These are phyloP conservation scores for Chaetura pelagica DNA, from an alignment of 2,113 vertebrate species.

Conservation along the genomic window DNA sequence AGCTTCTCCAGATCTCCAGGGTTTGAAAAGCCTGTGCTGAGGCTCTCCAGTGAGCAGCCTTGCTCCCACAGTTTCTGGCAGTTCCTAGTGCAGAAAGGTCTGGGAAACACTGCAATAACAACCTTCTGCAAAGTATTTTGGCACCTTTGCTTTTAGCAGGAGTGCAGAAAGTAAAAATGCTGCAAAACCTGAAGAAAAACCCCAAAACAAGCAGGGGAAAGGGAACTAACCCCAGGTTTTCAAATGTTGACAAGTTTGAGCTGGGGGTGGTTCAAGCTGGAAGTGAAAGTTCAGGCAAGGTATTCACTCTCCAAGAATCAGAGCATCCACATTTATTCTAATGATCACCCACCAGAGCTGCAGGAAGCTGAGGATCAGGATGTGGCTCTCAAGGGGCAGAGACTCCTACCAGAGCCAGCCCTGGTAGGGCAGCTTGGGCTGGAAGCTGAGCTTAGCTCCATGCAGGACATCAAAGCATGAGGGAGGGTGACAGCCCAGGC, in stretches of 20 bases:
- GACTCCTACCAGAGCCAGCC: not conserved
- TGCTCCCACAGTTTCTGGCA: constrained; percentile 39
- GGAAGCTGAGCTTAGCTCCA: not conserved
- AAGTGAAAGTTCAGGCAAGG: constrained; percentile 8
- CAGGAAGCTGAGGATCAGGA: not conserved
- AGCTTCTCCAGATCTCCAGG: constrained; percentile 31
- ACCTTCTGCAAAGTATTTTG: constrained; percentile 25
- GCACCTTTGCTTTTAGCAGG: constrained; percentile 10
- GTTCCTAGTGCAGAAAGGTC: constrained; percentile 1
- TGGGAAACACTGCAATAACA: constrained; percentile 42
- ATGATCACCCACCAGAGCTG: fast-evolving
- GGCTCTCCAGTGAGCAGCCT: not conserved
- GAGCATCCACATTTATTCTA: not conserved
- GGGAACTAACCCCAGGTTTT: not conserved
- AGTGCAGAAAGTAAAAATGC: constrained; percentile 38
- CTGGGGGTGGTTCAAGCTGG: constrained; percentile 29
- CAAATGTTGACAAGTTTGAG: not conserved
- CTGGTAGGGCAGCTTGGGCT: not conserved
- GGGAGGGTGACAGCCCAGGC: not conserved
- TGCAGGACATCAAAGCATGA: fast-evolving
- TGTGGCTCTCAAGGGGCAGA: not conserved
- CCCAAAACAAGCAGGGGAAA: not conserved
- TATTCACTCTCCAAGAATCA: not conserved
- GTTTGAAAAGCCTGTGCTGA: not conserved
- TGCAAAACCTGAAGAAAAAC: not conserved